Conservation (phyloP, 2,113 vertebrate species). For the Bettongia penicillata region DNA sequence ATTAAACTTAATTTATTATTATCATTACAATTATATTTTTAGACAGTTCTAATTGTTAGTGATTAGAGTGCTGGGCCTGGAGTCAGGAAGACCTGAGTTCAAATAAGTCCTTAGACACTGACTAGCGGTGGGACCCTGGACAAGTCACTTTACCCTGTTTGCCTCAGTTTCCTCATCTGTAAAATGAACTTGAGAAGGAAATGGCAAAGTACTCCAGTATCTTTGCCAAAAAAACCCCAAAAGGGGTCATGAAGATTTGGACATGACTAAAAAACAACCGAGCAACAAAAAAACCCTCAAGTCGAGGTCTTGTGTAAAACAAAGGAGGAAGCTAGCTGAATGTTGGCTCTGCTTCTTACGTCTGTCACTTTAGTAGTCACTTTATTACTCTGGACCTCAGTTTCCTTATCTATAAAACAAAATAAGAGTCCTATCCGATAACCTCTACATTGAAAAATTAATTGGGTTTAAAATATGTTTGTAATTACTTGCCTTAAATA, state of each 20-base stretch:
- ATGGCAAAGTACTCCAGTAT: neutral
- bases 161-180: neutral
- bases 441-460: neutral
- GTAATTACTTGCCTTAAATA: neutral
- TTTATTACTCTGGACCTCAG: neutral
- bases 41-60: neutral
- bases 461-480: neutral
- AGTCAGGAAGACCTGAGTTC: neutral
- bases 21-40: no score
- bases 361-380: accelerated
- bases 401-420: neutral
- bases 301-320: neutral
- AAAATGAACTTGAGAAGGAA: neutral
- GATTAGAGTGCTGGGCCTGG: neutral
- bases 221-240: neutral
- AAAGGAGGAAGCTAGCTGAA: neutral
- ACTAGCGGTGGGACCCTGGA: neutral
- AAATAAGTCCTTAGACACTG: neutral
- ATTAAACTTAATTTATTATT: no score
- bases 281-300: neutral
- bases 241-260: neutral
- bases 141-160: neutral
- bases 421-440: neutral
- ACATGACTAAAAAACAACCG: neutral
- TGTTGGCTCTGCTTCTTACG: accelerated